These are phyloP conservation scores for Melanostoma mellinum DNA, from an alignment of 2,888 invertebrate genomes.

Conservation along the genomic window DNA sequence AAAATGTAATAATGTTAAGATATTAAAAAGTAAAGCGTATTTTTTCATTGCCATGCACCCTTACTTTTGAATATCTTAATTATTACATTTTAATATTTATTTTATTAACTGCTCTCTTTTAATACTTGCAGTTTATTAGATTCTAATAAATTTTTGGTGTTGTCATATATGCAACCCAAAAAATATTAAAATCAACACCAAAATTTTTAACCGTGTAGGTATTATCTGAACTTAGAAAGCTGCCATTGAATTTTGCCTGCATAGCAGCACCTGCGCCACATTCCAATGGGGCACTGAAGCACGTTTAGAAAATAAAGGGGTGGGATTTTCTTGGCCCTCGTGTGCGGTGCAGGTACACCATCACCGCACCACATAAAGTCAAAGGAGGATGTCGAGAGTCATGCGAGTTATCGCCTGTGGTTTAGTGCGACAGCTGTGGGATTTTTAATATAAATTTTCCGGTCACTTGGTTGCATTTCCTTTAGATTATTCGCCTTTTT, in stretches of 20 bases:
- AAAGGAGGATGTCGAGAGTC: conserved; percentile 64
- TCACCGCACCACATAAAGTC: conserved; percentile 29
- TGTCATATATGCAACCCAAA: too few relatives aligned
- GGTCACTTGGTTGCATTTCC: conserved; percentile 66
- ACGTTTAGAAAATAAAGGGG: conserved; percentile 24
- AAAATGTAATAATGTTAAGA: too few relatives aligned
- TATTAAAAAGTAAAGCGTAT: too few relatives aligned
- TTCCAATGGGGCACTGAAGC: conserved; percentile 30
- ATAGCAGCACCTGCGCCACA: conserved; percentile 53
- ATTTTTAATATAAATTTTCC: conserved; percentile 73
- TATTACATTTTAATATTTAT: too few relatives aligned
- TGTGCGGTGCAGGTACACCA: conserved; percentile 3
- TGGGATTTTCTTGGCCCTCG: neutral
- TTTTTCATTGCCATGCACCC: too few relatives aligned
- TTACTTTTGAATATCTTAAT: too few relatives aligned
- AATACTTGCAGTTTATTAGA: too few relatives aligned
- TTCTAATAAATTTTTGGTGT: too few relatives aligned
- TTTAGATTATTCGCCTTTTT: conserved; percentile 44
- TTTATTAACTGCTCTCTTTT: too few relatives aligned
- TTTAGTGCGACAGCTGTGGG: conserved; percentile 72
- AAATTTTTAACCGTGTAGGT: too few relatives aligned
- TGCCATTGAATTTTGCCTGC: conserved; percentile 46
- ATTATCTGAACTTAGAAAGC: conserved; percentile 68
- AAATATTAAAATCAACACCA: too few relatives aligned
- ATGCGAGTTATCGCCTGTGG: conserved; percentile 72